phyloP scores from a whole-genome alignment of 2,797 vertebrate species.

The Lutjanus argentimaculatus region DNA sequence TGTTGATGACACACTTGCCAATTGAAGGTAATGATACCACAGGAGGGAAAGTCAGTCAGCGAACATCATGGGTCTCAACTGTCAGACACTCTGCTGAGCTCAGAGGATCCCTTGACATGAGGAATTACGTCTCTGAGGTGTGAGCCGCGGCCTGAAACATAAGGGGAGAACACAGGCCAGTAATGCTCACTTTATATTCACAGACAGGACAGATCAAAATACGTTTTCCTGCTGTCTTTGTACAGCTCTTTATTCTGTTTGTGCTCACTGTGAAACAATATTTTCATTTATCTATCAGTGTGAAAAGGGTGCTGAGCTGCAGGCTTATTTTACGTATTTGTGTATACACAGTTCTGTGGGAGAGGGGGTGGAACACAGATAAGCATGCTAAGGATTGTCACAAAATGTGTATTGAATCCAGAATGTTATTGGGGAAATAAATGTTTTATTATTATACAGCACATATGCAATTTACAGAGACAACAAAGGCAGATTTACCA shows the following conservation, averaged over 20 bases:
- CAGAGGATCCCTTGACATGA: conserved; percentile 21
- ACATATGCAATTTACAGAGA: background rate
- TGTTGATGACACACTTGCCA: conserved; percentile 45
- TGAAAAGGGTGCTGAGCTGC: background rate
- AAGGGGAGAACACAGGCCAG: background rate
- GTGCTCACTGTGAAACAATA: conserved; percentile 4
- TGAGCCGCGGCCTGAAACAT: conserved; percentile 5
- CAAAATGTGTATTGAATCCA: background rate
- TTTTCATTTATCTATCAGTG: conserved; percentile 17
- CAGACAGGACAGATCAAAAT: conserved; percentile 11
- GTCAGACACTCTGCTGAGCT: conserved; percentile 34
- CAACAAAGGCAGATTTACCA: background rate
- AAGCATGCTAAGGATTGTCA: background rate
- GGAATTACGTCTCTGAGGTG: conserved; percentile 13
- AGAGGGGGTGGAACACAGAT: background rate
- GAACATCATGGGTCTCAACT: conserved; percentile 31
- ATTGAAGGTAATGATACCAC: conserved; percentile 48
- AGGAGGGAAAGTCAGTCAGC: conserved; percentile 41
- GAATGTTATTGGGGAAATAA: background rate
- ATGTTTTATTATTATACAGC: background rate
- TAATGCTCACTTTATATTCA: conserved; percentile 15
- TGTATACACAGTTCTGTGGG: background rate
- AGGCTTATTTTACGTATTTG: conserved; percentile 14
- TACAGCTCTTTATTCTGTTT: background rate
- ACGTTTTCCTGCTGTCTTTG: background rate